These are phyloP conservation scores for Xylocampa areola DNA, from an alignment of 2,888 invertebrate genomes.

Conservation along the genomic window DNA sequence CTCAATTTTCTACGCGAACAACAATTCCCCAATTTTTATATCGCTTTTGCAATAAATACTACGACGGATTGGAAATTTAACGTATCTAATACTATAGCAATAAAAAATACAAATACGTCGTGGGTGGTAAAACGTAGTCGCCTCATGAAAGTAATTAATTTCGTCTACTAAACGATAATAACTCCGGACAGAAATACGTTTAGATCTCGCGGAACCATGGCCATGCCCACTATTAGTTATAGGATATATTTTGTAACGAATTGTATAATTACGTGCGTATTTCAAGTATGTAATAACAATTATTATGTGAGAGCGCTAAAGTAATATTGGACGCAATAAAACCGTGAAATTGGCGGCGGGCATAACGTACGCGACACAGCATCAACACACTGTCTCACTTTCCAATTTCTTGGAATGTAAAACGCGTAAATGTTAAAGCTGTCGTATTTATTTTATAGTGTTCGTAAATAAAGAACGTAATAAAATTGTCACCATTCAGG, in stretches of 20 bases:
- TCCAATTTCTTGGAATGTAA: constrained; percentile 76
- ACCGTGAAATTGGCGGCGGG: constrained; percentile 67
- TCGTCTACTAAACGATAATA: constrained; percentile 35
- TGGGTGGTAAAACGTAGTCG: constrained; percentile 42
- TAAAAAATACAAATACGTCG: constrained; percentile 28
- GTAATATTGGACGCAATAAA: constrained; percentile 64
- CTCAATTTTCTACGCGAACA: not conserved
- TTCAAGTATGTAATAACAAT: constrained; percentile 61
- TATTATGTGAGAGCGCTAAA: constrained; percentile 62
- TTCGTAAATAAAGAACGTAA: constrained; percentile 61
- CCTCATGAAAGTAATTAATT: constrained; percentile 54
- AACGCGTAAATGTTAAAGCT: constrained; percentile 57
- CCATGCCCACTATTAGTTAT: constrained; percentile 9
- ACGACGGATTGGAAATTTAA: not conserved
- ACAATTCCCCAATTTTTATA: constrained; percentile 3
- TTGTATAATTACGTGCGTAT: constrained; percentile 57
- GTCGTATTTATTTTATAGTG: constrained; percentile 65
- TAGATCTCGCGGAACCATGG: constrained; percentile 32
- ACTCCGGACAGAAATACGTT: constrained; percentile 27
- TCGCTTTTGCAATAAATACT: not conserved
- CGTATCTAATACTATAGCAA: constrained; percentile 2
- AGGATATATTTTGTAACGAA: constrained; percentile 46
- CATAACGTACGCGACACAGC: constrained; percentile 54
- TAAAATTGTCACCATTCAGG: constrained; percentile 61
- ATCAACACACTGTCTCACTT: constrained; percentile 66